A percentile compares a stretch with the other conserved stretches of the same genome.
These are phyloP conservation scores for Morinoia aosen DNA, from an alignment of 2,888 invertebrate genomes.

Conservation along the genomic window DNA sequence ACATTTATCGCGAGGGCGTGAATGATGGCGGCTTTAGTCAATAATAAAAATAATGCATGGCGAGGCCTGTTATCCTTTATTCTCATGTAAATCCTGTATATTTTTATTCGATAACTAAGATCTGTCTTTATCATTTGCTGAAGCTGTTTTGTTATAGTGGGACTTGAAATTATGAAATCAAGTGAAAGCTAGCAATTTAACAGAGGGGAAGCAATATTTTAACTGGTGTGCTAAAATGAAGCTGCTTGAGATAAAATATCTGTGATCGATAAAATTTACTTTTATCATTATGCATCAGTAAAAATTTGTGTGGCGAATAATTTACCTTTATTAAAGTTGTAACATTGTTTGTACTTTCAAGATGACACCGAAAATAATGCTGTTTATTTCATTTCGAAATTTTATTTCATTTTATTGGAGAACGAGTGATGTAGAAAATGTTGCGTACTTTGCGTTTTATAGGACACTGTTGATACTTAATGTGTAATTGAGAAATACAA, in stretches of 20 bases:
- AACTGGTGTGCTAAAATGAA: not conserved
- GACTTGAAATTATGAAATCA: not conserved
- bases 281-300: not conserved
- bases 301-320: not conserved
- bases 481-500: not conserved
- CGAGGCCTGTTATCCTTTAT: not conserved
- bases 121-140: not conserved
- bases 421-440: not conserved
- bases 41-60: not conserved
- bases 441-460: not conserved
- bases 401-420: not conserved
- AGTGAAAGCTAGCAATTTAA: not conserved
- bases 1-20: slow-evolving; percentile 64
- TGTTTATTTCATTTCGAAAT: not conserved
- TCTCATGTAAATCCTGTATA: not conserved
- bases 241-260: not conserved
- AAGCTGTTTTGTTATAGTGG: not conserved
- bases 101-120: not conserved
- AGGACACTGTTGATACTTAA: not conserved
- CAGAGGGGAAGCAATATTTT: not conserved
- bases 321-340: not conserved
- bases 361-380: not conserved
- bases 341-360: not conserved
- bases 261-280: not conserved
- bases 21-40: not conserved